Conservation (phyloP, 2,797 vertebrate species). For the Argya squamiceps region DNA sequence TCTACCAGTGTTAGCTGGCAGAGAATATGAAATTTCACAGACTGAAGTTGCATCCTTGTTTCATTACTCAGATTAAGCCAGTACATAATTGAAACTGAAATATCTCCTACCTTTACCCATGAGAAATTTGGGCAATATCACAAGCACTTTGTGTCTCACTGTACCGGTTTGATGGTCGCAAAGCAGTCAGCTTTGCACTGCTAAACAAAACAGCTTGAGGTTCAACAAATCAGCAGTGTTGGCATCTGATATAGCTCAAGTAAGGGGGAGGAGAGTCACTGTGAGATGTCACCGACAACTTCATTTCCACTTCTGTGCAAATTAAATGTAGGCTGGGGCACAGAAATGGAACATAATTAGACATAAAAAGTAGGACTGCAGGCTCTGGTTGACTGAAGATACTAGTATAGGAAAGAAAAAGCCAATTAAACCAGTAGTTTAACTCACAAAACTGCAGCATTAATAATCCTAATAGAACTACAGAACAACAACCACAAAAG, state of each 20-base stretch:
- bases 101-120: conserved; percentile 30
- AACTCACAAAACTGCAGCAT: neutral
- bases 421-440: neutral
- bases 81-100: neutral
- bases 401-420: neutral
- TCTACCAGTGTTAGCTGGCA: neutral
- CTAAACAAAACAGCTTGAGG: conserved; percentile 30
- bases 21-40: neutral
- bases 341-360: conserved; percentile 13
- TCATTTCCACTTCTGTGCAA: conserved; percentile 35
- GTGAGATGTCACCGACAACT: neutral
- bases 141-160: neutral
- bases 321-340: conserved; percentile 25
- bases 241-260: conserved; percentile 28
- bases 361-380: conserved; percentile 2
- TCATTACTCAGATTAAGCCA: neutral
- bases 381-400: neutral
- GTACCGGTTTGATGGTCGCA: neutral
- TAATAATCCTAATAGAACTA: neutral
- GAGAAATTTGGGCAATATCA: neutral
- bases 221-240: conserved; percentile 40
- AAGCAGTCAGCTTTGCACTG: neutral
- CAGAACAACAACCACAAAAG: neutral
- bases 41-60: neutral
- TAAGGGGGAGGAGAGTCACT: conserved; percentile 40